phyloP scores from a whole-genome alignment of 2,888 invertebrate genomes.

The Eutolmus rufibarbis region DNA sequence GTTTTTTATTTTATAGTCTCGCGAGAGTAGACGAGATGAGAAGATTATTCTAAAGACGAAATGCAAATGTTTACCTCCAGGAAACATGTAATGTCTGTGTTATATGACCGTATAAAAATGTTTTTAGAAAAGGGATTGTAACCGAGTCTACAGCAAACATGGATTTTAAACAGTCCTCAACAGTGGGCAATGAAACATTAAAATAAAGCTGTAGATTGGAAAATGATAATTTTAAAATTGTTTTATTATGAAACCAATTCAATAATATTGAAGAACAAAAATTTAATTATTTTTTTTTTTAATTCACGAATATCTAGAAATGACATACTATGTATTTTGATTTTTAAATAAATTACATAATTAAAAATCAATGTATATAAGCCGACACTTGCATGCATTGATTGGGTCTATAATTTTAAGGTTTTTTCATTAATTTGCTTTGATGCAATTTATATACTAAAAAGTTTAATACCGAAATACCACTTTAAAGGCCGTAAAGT shows the following conservation, averaged over 20 bases:
- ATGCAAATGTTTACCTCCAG: neutral
- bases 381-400: too few relatives aligned
- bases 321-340: too few relatives aligned
- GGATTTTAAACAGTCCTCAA: neutral
- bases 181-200: neutral
- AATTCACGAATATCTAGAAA: too few relatives aligned
- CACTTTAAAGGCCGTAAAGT: too few relatives aligned
- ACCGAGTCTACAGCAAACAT: neutral
- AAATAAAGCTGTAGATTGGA: neutral
- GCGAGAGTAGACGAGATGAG: neutral
- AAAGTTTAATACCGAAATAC: too few relatives aligned
- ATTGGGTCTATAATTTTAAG: too few relatives aligned
- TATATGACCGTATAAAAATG: neutral
- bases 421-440: too few relatives aligned
- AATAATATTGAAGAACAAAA: too few relatives aligned
- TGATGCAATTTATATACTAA: too few relatives aligned
- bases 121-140: neutral
- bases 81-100: neutral
- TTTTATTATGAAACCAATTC: neutral
- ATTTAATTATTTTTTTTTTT: too few relatives aligned
- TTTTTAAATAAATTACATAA: too few relatives aligned
- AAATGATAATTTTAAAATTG: neutral
- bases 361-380: too few relatives aligned
- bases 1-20: neutral
- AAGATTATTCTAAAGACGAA: neutral